phyloP scores from a whole-genome alignment of 2,797 vertebrate species.

The Netta rufina region DNA sequence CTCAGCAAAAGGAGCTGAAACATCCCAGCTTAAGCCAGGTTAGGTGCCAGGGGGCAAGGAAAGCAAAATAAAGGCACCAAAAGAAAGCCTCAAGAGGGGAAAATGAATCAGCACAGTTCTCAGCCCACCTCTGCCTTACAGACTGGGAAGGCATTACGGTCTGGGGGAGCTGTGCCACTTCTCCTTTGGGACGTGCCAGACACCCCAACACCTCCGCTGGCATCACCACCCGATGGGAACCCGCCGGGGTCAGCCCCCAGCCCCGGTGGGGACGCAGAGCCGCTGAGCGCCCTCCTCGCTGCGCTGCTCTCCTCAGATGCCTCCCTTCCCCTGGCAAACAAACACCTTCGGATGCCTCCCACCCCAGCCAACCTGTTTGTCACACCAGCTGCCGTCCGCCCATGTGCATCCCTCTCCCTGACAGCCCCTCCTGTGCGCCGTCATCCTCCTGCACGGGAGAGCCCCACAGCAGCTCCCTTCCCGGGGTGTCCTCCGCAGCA shows the following conservation, averaged over 20 bases:
- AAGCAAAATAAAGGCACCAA: background rate
- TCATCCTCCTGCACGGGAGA: background rate
- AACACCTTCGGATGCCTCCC: background rate
- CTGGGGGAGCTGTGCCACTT: background rate
- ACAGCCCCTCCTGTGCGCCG: background rate
- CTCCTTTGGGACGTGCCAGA: too few species aligned
- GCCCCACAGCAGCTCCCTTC: background rate
- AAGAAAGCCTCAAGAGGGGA: background rate
- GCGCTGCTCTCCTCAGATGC: background rate
- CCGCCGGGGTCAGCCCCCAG: background rate
- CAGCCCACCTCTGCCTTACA: background rate
- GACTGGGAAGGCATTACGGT: too few species aligned
- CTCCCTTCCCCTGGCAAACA: background rate
- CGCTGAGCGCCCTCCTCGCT: background rate
- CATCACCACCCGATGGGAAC: background rate
- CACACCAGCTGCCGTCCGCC: background rate
- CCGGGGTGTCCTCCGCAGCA: background rate
- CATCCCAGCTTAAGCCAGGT: rapidly evolving
- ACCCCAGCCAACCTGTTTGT: background rate
- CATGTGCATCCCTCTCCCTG: background rate
- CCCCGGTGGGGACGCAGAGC: background rate
- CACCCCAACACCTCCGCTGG: background rate
- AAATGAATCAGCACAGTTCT: background rate
- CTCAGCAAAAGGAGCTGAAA: background rate
- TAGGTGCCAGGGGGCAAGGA: background rate